Evolutionary conservation across 2,888 invertebrate species (phyloP), one percentile per base, ranked within the genome.

Genomic region (Pandemis heparana): DNA sequence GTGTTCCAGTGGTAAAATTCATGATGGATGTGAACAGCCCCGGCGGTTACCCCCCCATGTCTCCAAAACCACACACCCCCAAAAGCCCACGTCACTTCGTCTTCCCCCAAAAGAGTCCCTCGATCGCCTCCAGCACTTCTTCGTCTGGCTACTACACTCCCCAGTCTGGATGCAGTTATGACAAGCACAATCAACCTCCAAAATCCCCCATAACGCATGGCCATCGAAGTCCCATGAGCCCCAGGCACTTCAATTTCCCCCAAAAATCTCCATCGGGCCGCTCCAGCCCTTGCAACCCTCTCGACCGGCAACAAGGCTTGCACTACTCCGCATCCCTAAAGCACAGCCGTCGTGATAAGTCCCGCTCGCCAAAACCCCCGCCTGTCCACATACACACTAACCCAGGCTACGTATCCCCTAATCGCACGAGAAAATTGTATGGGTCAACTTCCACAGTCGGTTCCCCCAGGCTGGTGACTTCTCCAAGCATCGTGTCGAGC

Each of bases 361-460:
- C 93, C 69, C 85, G 91, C 38, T 94, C 94, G 0, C 93, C 94
- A 0, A 94, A 93, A 76, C 94, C 94, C 1, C 94, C 94, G 1
- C 95, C 95, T n/a, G 95, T 95, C 56, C 94, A 95, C 83, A 96
- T 96, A 59, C 94, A 95, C 77, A 95, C 95, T 0, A 96, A 96
- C 83, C 96, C 96, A 32, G 95, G 95, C 5, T 96, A 96, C 79
- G 95, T 95, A 0, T 94, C 94, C 70, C 95, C 95, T 1, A 95
- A 94, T 74, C 89, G 92, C 74, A 88, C 87, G 14, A 89, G 92
- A 75, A 92, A 92, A 81, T 72, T 91, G 65, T 94, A 91, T 77
- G 86, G 92, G 59, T 94, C 95, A 14, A 90, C 90, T 76, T 93
- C 94, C 81, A 92, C 93, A 82, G 93, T 94, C 59, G 87, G 89